phyloP scores from a whole-genome alignment of 1,140 invertebrate species.

The Drosophila varians region DNA sequence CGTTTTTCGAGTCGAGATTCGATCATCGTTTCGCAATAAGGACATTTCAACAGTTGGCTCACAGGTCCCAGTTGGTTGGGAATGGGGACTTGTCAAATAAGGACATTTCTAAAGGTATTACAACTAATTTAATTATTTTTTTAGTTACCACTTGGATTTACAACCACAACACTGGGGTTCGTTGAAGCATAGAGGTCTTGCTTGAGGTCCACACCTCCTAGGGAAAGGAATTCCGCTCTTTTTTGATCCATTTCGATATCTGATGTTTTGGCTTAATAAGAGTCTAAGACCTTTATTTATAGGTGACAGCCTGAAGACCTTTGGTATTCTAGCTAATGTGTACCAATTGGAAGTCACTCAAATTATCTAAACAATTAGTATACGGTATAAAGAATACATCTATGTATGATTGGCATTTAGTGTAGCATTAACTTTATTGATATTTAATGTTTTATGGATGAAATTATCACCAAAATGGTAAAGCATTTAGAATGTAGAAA shows the following conservation, averaged over 20 bases:
- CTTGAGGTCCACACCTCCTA: background rate
- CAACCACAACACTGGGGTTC: constrained; percentile 8
- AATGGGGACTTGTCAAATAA: background rate
- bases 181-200: background rate
- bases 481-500: no score
- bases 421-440: background rate
- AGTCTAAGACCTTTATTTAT: background rate
- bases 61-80: constrained; percentile 17
- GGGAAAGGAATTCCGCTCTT: background rate
- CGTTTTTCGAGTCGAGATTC: constrained; percentile 29
- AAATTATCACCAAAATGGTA: no score
- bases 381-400: background rate
- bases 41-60: constrained; percentile 33
- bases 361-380: background rate
- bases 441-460: no score
- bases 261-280: no score
- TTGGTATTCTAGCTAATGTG: background rate
- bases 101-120: background rate
- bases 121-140: background rate
- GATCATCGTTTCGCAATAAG: constrained; percentile 23
- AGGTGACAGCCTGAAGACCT: background rate
- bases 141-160: background rate
- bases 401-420: background rate
- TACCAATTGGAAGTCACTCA: background rate
- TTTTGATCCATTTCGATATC: background rate